Conservation (phyloP, 2,888 invertebrate genomes). For the Parthenolecanium corni region DNA sequence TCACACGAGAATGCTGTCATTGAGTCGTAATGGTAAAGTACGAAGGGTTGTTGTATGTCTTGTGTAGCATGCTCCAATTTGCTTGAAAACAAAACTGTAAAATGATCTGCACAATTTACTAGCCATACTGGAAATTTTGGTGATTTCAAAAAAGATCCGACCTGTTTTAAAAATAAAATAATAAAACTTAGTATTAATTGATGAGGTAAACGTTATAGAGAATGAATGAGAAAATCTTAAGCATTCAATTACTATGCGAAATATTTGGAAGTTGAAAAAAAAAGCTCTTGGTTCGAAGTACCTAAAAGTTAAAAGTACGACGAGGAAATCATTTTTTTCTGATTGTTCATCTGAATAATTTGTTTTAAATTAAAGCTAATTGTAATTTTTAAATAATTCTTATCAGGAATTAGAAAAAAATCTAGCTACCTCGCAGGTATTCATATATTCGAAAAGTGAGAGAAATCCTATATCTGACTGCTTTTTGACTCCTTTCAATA, state of each 20-base stretch:
- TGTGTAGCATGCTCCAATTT: conserved; percentile 19
- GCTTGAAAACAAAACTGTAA: conserved; percentile 20
- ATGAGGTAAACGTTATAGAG: neutral
- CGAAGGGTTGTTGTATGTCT: conserved; percentile 15
- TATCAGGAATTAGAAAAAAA: too few relatives aligned
- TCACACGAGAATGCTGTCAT: conserved; percentile 23
- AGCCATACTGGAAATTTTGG: conserved; percentile 28
- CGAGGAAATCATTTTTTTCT: too few relatives aligned
- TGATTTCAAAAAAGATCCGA: conserved; percentile 18
- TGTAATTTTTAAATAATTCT: too few relatives aligned
- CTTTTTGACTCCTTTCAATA: conserved; percentile 21
- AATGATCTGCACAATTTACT: conserved; percentile 23
- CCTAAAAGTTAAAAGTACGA: too few relatives aligned
- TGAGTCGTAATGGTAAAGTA: conserved; percentile 21
- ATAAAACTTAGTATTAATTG: too few relatives aligned
- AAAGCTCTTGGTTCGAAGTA: neutral
- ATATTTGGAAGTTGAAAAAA: neutral
- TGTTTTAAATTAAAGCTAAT: too few relatives aligned
- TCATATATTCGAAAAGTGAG: conserved; percentile 17
- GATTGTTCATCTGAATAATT: too few relatives aligned
- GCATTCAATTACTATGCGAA: neutral
- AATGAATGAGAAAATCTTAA: neutral
- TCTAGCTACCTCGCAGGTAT: conserved; percentile 22
- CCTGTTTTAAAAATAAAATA: conserved; percentile 12
- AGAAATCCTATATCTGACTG: conserved; percentile 11